Percentiles rank a stretch among this genome's conserved stretches.
These are phyloP conservation scores for Agrotis exclamationis DNA, from an alignment of 2,888 invertebrate genomes.

Conservation along the genomic window DNA sequence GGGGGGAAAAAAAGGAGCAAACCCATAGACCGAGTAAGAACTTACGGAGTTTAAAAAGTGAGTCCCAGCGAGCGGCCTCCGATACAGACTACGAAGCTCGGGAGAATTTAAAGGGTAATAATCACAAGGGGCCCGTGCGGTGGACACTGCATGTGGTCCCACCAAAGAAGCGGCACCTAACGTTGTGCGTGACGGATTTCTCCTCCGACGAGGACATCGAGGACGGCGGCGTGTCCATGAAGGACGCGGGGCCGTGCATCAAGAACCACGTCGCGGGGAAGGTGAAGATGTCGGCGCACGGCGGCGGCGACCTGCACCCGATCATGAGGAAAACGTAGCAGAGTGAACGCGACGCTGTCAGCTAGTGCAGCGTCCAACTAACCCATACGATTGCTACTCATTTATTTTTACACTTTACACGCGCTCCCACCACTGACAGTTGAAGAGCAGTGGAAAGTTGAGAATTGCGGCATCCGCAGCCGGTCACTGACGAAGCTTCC, in stretches of 20 bases:
- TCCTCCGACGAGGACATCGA: conserved; percentile 85
- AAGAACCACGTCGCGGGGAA: conserved; percentile 79
- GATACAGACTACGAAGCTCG: conserved; percentile 86
- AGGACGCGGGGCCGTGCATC: conserved; percentile 80
- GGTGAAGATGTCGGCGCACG: conserved; percentile 84
- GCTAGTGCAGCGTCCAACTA: conserved; percentile 42
- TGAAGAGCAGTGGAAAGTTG: conserved; percentile 61
- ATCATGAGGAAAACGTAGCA: conserved; percentile 85
- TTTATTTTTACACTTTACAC: conserved; percentile 74
- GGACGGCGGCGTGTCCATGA: conserved; percentile 76
- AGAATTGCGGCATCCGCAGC: conserved; percentile 55
- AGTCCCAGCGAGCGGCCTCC: conserved; percentile 83
- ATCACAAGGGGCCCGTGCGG: conserved; percentile 81
- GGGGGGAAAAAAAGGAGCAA: conserved; percentile 89
- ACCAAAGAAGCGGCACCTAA: conserved; percentile 85
- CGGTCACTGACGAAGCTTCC: conserved; percentile 58
- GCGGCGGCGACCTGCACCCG: conserved; percentile 86
- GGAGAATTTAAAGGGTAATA: conserved; percentile 72
- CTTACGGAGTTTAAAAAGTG: conserved; percentile 77
- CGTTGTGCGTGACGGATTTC: conserved; percentile 84
- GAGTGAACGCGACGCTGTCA: conserved; percentile 39
- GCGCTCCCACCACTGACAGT: conserved; percentile 71
- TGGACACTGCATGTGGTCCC: conserved; percentile 84
- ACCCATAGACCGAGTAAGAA: conserved; percentile 79
- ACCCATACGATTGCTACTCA: conserved; percentile 62